Conservation (phyloP, 2,113 vertebrate species). For the Mormyrus lacerda region DNA sequence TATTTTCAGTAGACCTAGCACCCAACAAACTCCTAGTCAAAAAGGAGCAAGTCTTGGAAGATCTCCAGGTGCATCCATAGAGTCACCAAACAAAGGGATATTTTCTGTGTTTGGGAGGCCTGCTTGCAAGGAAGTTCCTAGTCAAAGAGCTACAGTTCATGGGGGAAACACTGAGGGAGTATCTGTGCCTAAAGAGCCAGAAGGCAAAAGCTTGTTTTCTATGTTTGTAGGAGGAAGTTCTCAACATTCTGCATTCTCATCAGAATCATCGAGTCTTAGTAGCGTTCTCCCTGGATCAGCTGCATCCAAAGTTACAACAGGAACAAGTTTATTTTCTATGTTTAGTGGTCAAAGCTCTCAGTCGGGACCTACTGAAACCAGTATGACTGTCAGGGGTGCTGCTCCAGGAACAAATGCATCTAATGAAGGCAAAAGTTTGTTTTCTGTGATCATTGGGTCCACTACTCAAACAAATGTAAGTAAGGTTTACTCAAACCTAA, state of each 20-base stretch:
- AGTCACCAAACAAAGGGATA: not conserved
- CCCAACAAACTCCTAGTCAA: conserved; percentile 2
- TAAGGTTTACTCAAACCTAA: conserved; percentile 44
- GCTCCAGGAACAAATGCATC: conserved; percentile 19
- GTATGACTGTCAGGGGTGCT: not conserved
- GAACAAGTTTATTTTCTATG: conserved; percentile 58
- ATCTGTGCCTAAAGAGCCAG: conserved; percentile 38
- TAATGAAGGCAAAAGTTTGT: conserved; percentile 54
- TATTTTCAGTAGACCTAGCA: conserved; percentile 4
- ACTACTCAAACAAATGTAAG: conserved; percentile 15
- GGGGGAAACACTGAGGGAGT: conserved; percentile 23
- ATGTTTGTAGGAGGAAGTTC: conserved; percentile 44
- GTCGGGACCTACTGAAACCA: conserved; percentile 38
- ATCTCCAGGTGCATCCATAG: conserved; percentile 1
- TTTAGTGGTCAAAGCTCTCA: conserved; percentile 51
- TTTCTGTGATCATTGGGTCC: conserved; percentile 55
- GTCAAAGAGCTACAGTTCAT: conserved; percentile 26
- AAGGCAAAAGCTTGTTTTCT: conserved; percentile 51
- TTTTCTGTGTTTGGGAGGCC: conserved; percentile 17
- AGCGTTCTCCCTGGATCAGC: conserved; percentile 53
- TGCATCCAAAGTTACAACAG: conserved; percentile 48
- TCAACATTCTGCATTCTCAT: conserved; percentile 40
- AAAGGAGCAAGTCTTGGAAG: not conserved
- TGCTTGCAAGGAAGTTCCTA: not conserved
- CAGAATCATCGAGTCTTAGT: conserved; percentile 55